Evolutionary conservation across 2,797 vertebrate genomes (phyloP), one percentile per base, ranked within the genome.

Genomic region (Hafferia zeledoni): DNA sequence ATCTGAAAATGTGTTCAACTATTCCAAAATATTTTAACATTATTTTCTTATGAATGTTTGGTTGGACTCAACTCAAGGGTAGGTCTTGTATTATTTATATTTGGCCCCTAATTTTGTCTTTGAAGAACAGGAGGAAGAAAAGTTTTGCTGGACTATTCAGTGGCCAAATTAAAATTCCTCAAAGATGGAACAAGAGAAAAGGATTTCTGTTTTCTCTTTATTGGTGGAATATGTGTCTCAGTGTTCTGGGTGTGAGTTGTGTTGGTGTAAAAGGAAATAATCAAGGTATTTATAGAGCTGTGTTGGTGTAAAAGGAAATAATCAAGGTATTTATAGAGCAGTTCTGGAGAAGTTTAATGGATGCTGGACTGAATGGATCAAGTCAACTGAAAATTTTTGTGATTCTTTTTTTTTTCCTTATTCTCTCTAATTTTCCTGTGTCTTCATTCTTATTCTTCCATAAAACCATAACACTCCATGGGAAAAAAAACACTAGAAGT

Each of bases 1-100:
- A 44, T 91, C 67, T 77, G 61, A 43, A 83, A 91, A 87, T 43
- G 8, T 61, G 72, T 86, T 96, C 37, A 70, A 65, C n/a, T 69
- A 47, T 94, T 95, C 39, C 68, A 70, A 70, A 68, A 78, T 31
- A 63, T 67, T 64, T n/a, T 30, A n/a, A 43, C 10, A 8, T 16
- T 25, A 28, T 75, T 41, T 76, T n/a, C 27, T 65, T 79, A 53
- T 52, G 50, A 90, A 52, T 72, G 12, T 23, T 93, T 64, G n/a
- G 35, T 91, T 95, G 79, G 30, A 82, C 69, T 46, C 19, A 31
- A 31, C 30, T 31, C 30, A 31, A 53, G 52, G 30, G 30, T 31
- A 53, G 52, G 52, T 19, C 11, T 53, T 53, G 30, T 19, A 30
- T 30, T 30, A 19, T 31, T 10, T 9, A 0, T 53, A 24, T 75